Conservation (phyloP, 2,888 invertebrate genomes). For the Microplitis deprimator region DNA sequence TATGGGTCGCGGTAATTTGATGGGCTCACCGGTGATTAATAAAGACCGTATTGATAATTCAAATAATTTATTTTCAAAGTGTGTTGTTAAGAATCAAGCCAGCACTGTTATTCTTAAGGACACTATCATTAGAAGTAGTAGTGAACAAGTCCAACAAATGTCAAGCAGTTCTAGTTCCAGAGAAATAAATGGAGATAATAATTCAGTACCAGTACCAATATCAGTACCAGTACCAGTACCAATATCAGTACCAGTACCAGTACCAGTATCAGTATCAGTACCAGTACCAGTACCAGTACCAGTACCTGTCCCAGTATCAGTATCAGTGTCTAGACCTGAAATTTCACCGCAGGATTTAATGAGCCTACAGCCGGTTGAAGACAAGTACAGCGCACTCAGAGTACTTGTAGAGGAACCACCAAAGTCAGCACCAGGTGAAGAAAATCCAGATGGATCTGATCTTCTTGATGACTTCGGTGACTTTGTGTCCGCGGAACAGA, state of each 20-base stretch:
- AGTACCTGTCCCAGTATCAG: not conserved
- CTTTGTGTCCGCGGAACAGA: slow-evolving; percentile 69
- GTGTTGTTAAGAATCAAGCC: slow-evolving; percentile 64
- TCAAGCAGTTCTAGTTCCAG: not conserved
- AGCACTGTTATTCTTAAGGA: slow-evolving; percentile 69
- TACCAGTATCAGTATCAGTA: slow-evolving; percentile 25
- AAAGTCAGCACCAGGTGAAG: slow-evolving; percentile 24
- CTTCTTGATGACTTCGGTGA: slow-evolving; percentile 72
- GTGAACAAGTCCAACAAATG: slow-evolving; percentile 19
- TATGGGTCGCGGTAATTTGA: slow-evolving; percentile 13
- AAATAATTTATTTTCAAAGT: slow-evolving; percentile 67
- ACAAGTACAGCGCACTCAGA: slow-evolving; percentile 72
- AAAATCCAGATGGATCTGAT: slow-evolving; percentile 41
- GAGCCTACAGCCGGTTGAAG: slow-evolving; percentile 67
- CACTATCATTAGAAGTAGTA: slow-evolving; percentile 62
- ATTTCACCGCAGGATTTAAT: slow-evolving; percentile 62
- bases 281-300: not conserved
- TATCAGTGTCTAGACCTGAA: slow-evolving; percentile 17
- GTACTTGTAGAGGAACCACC: slow-evolving; percentile 64
- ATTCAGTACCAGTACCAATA: slow-evolving; percentile 34
- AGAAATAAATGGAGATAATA: slow-evolving; percentile 43
- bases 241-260: not conserved
- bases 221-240: slow-evolving; percentile 20
- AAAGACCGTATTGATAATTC: slow-evolving; percentile 48
- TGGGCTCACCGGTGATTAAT: not conserved